phyloP scores from a whole-genome alignment of 2,113 vertebrate species.

The Prinia subflava region DNA sequence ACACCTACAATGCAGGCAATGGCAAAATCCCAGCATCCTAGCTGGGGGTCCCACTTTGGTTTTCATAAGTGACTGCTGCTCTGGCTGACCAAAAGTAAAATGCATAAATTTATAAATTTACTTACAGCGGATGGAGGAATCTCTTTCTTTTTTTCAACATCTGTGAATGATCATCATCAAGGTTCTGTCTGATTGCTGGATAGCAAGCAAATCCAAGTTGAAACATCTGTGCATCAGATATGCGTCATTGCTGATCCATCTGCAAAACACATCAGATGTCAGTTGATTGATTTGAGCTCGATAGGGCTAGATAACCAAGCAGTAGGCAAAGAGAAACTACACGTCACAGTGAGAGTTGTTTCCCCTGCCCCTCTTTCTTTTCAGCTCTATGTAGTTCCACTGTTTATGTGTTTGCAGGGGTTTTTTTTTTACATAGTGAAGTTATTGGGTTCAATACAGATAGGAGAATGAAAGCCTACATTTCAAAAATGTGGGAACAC shows the following conservation, averaged over 20 bases:
- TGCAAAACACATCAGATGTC: slow-evolving; percentile 5
- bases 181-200: slow-evolving; percentile 23
- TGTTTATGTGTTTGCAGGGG: not conserved
- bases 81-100: not conserved
- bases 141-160: not conserved
- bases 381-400: not conserved
- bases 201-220: slow-evolving; percentile 32
- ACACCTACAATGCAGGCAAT: not conserved
- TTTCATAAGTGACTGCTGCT: not conserved
- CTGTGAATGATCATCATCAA: slow-evolving; percentile 8
- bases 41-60: not conserved
- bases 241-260: not conserved
- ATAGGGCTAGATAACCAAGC: not conserved
- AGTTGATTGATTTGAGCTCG: slow-evolving; percentile 3
- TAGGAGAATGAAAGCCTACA: not conserved
- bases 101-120: not conserved
- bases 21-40: not conserved
- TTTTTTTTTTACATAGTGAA: not conserved
- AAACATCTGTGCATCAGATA: slow-evolving; percentile 43
- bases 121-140: not conserved
- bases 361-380: not conserved
- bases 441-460: not conserved
- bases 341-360: not conserved
- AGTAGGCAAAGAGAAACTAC: not conserved
- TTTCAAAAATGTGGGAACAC: not conserved